Base-by-base conservation (phyloP, 2,113 vertebrate species). In the Neolamprologus sp. region DNA sequence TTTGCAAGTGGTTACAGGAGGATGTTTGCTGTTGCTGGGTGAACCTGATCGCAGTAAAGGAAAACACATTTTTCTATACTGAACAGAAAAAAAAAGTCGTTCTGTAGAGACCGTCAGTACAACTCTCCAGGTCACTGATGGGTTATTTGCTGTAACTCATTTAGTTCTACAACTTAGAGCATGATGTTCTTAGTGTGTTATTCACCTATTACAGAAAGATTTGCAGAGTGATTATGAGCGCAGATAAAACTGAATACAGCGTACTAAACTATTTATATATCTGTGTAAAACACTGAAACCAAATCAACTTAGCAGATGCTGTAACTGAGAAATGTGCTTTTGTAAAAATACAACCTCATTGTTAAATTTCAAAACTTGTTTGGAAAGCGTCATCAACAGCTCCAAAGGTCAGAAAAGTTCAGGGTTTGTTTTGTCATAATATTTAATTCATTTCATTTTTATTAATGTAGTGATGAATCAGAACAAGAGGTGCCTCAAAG, bases 101-200 rank as follows among this genome's bases (percentile, higher is more conserved):
- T 37, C 33, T 21, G 33, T 21, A 21, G 33, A 21, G 33, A 37
- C 60, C 2, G 0, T 37, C 33, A 21, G 33, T 37, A 19, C 63
- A 68, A 68, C 19, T 37, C 60, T 68, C 19, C 60, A 37, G 60
- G 0, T 68, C 60, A 68, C 58, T 33, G 58, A 63, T 7, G 58
- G 9, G 9, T 33, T 7, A 37, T 37, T 65, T 37, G 7, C 19
- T 65, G 19, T 8, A 21, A 37, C 63, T 68, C 63, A 37, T 65
- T 65, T 65, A 37, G 10, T 37, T 65, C 60, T 37, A 65, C 1
- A 65, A 37, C 30, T 37, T 37, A 0, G 6, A 65, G 0, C 19
- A 37, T 65, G 60, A 65, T 65, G 30, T 65, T 65, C 30, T 65
- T 65, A 65, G 11, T 3, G 60, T 65, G 60, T 65, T 8, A 21